Base-by-base conservation (phyloP, 2,113 vertebrate genomes). In the Embiotoca jacksoni region DNA sequence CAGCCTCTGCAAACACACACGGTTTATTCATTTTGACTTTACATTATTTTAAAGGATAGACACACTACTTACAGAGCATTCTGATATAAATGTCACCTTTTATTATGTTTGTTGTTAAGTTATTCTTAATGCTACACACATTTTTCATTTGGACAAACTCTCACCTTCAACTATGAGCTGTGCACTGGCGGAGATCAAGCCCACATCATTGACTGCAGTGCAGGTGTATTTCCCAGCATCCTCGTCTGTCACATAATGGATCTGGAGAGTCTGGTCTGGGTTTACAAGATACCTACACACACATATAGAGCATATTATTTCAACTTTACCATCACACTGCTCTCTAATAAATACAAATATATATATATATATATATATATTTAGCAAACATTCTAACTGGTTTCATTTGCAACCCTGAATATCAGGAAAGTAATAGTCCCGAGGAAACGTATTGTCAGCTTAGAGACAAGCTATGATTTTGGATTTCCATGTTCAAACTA, bases 161-260 rank as follows among this genome's bases (percentile, higher is more conserved):
- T 93, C 83, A 97, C 97, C 96, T 81, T 95, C 86, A 54, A 98
- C 95, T 0, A 39, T 64, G 0, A 98, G 95, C 55, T 74, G 81
- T 54, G 95, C 95, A 0, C 88, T 85, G 80, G 94, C 94, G 0
- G 89, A 85, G 2, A 91, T 87, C 3, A 86, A 86, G 3, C 95
- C 96, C 4, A 93, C 92, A 56, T 95, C 92, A 78, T 95, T 98
- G 85, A 81, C 86, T 0, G 95, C 96, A 0, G 94, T 95, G 52
- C 97, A 98, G 58, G 93, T 93, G 68, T 97, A 98, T 1, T 41
- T 82, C 61, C 96, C 96, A 3, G 94, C 75, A 3, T 98, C 96
- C 2, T 92, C 70, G 0, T 76, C 6, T 0, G 90, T 96, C 84
- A 96, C 94, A 0, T 95, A 92, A 6, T 94, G 92, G 82, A 98